Evolutionary conservation across 2,113 vertebrate species (phyloP).

Genomic region (Zosterops hypoxanthus): DNA sequence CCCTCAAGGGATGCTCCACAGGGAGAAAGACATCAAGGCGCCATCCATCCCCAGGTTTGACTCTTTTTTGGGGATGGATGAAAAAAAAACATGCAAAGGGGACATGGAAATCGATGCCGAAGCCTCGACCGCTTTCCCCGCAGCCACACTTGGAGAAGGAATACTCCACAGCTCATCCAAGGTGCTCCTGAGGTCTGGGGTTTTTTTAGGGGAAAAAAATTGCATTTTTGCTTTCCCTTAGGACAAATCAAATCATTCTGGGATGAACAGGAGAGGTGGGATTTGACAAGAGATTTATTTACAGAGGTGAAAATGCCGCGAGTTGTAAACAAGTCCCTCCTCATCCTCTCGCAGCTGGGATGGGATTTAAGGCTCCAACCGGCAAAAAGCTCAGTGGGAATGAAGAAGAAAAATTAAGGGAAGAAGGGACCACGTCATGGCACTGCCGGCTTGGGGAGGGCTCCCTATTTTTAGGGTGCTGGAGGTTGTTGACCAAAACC

Average conservation of each 20-base stretch:
- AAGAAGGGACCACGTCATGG: slow-evolving; percentile 16
- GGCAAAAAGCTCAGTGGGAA: slow-evolving; percentile 40
- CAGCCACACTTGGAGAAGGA: not conserved
- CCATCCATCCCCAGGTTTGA: not conserved
- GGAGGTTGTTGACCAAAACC: not conserved
- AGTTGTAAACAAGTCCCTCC: not conserved
- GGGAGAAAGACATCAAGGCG: accelerated
- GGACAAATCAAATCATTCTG: not conserved
- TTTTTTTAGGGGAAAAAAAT: not conserved
- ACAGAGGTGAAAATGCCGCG: not conserved
- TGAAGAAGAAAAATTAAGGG: accelerated
- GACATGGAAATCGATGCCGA: not conserved
- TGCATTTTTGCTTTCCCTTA: not conserved
- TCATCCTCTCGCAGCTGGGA: not conserved
- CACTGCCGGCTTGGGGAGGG: not conserved
- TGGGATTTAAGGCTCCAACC: slow-evolving; percentile 25
- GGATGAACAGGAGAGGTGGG: not conserved
- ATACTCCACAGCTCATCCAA: not conserved
- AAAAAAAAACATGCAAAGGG: not conserved
- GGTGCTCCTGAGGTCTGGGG: slow-evolving; percentile 62
- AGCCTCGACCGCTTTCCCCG: not conserved
- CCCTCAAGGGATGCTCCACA: accelerated
- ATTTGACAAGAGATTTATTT: not conserved
- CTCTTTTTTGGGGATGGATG: not conserved
- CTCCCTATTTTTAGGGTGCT: not conserved